Evolutionary conservation across 2,797 vertebrate genomes (phyloP), one percentile per base, ranked within the genome.

Genomic region (Austrolebias charrua): DNA sequence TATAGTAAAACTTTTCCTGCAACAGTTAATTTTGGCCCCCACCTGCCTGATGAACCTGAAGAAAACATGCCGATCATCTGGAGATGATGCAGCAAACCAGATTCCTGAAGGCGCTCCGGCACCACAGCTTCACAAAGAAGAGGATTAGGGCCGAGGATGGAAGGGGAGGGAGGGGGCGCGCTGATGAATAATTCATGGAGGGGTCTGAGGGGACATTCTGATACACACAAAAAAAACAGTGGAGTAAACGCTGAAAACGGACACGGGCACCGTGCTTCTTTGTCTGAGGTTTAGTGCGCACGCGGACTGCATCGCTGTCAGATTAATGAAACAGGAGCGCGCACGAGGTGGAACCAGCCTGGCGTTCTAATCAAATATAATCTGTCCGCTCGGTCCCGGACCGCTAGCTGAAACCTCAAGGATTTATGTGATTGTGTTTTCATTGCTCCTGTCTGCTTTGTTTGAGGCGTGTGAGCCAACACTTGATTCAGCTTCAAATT

Each of bases 161-260:
- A 69, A 54, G 31, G 19, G 78, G 70, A 54, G 31, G 19, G 31
- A 4, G 31, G 79, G 71, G 55, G 31, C n/a, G n/a, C n/a, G 19
- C 63, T 76, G 60, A 60, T 90, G 81, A 88, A 91, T 91, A 78
- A 92, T 90, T 80, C 83, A 92, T 89, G 80, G 80, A 18, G 73
- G 69, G 66, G 77, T 77, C 61, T 68, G 71, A 69, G 78, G 48
- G 57, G 80, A 86, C 90, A 89, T 89, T 89, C 80, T 89, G 81
- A 86, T 86, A 87, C 88, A 88, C 43, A 33, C 43, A 29, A 47
- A 24, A 4, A 11, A 18, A 50, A 50, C 49, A 66, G 9, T 3
- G 3, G 29, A 63, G 65, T 50, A 74, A 76, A 78, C 61, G 69
- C 15, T 48, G 59, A 60, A 61, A 66, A 46, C 52, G 59, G 31